Base-by-base conservation (phyloP, 2,797 vertebrate species). In the Dromococcyx pavoninus region DNA sequence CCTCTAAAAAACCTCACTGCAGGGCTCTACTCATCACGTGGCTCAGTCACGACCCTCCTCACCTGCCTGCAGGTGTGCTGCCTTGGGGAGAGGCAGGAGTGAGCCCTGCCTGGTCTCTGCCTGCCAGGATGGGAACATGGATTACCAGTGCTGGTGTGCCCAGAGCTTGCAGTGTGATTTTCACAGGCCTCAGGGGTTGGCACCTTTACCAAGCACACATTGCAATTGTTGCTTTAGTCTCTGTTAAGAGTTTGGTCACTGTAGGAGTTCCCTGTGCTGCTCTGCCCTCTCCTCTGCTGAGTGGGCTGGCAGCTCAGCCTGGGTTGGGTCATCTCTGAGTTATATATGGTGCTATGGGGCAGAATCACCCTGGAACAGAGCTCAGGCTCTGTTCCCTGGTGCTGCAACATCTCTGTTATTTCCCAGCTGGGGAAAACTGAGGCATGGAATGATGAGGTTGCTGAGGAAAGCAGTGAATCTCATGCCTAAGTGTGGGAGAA, bases 21-120 rank as follows among this genome's bases (percentile, higher is more conserved):
- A 15, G 88, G 77, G 81, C 94, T 95, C 13, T 13, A 48, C 50
- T 51, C 97, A 95, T 98, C 98, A 98, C 98, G 98, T 98, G 98
- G 97, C 97, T 95, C 72, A 64, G 50, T 33, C 94, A 72, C 32
- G 50, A 72, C 93, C 95, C 97, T 96, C 97, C 97, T 97, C 93
- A 97, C 97, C 97, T 97, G 97, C 96, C 96, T 88, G 78, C 96
- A 98, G 98, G 97, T 98, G 95, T 61, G 83, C 67, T 60, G 89
- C 85, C 70, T 81, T 67, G 56, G 72, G n/a, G 56, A 73, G 93
- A 65, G 10, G 85, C 73, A 37, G 88, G 13, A 50, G 17, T 0
- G 2, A 79, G 46, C 57, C 67, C 54, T 14, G 74, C 74, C 81
- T 4, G 77, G 4, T 24, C 66, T 51, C 82, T 82, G 86, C 46